These are phyloP conservation scores for Graptemys geographica DNA, from an alignment of 2,797 vertebrate species.

Conservation along the genomic window DNA sequence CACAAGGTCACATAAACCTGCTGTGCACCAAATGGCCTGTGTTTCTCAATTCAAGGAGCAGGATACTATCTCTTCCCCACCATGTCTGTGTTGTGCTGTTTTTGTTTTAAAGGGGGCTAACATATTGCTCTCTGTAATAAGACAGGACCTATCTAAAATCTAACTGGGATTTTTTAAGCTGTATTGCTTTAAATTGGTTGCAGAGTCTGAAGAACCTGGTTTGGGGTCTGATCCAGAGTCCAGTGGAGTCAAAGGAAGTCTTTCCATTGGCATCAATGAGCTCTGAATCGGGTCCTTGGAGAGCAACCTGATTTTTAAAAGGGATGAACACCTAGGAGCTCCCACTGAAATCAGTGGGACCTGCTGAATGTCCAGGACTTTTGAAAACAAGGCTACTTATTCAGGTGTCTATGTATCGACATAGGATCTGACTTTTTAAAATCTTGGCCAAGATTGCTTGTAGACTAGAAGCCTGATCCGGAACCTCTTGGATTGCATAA, in stretches of 20 bases:
- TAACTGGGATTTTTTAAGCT: not conserved
- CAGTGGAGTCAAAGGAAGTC: not conserved
- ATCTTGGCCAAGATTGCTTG: not conserved
- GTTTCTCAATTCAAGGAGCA: constrained; percentile 3
- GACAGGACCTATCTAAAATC: not conserved
- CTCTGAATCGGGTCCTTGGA: not conserved
- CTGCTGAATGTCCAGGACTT: not conserved
- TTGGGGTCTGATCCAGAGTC: not conserved
- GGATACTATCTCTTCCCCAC: not conserved
- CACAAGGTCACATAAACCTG: constrained; percentile 60
- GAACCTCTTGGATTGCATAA: not conserved
- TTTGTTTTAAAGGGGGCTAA: not conserved
- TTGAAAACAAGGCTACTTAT: not conserved
- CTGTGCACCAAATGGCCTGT: not conserved
- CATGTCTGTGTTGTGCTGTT: not conserved
- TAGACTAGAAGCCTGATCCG: not conserved
- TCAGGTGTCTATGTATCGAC: not conserved
- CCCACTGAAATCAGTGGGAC: not conserved
- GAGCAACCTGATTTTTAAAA: not conserved
- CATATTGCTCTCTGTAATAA: not conserved
- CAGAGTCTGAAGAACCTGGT: not conserved
- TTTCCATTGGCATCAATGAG: not conserved
- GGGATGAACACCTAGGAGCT: not conserved
- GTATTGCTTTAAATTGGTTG: not conserved
- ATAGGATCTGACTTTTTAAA: not conserved